Base-by-base conservation (phyloP, 2,113 vertebrate species). In the Syngnathoides biaculeatus region DNA sequence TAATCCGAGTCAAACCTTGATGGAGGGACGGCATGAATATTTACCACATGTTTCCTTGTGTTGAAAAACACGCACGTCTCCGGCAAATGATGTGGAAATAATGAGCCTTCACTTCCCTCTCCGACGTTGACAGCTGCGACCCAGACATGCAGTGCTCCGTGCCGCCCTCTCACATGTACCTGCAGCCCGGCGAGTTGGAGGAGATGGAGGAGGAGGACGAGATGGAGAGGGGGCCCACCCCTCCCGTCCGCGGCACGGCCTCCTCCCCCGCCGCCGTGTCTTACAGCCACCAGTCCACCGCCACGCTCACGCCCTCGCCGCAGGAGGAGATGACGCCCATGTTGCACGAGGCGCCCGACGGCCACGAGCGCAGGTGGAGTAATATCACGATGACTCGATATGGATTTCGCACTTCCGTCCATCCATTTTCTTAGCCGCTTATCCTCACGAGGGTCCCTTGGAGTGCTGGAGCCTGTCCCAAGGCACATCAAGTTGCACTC, bases 211-310 rank as follows among this genome's bases (percentile, higher is more conserved):
- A 93, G 71, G 91, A 92, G 66, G 90, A 92, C 71, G 92, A 90
- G 79, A 92, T 97, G 80, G 97, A 98, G 75, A 88, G 97, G 76
- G 97, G 96, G 10, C 97, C 96, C 64, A 98, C 96, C 0, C 97
- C 97, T 5, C 97, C 97, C 1, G 86, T 98, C 9, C 90, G 97
- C 30, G 96, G 97, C 52, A 95, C 96, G 12, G 96, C 97, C 43
- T 98, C 97, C 13, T 98, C 97, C 48, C 96, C 97, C 13, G 97
- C 96, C 0, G 97, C 97, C 0, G 95, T 98, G 55, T 99, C 97
- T 67, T 99, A 99, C 43, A 99, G 97, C 77, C 97, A 98, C 83
- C 97, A 99, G 84, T 98, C 97, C 73, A 99, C 97, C 9, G 97
- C 97, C 83, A 98, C 97, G 0, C 94, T 98, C 67, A 98, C 98